phyloP scores from a whole-genome alignment of 2,888 invertebrate genomes.

The Amphimallon solstitiale region DNA sequence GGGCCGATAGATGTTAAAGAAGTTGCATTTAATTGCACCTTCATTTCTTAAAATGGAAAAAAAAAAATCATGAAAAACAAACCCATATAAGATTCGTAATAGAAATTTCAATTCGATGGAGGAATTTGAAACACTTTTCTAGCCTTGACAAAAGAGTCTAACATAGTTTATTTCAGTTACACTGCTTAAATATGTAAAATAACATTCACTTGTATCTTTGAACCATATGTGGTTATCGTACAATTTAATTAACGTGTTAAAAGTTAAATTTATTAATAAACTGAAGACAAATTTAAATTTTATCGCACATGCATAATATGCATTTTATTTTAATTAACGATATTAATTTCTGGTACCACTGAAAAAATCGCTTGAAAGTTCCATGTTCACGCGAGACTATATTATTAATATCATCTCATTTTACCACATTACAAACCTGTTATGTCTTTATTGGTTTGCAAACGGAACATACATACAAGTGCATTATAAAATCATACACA shows the following conservation, averaged over 20 bases:
- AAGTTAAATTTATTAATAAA: slow-evolving; percentile 2
- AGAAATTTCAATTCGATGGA: slow-evolving; percentile 27
- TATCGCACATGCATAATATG: neutral
- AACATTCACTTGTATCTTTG: slow-evolving; percentile 17
- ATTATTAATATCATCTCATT: neutral
- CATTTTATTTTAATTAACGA: neutral
- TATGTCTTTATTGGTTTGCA: neutral
- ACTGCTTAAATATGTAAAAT: neutral
- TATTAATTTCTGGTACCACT: neutral
- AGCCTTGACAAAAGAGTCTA: slow-evolving; percentile 11
- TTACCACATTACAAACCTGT: neutral
- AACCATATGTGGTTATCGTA: neutral
- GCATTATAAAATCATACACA: neutral
- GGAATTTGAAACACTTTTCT: slow-evolving; percentile 10
- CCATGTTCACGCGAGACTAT: neutral
- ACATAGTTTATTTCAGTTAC: slow-evolving; percentile 4
- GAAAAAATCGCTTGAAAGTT: neutral
- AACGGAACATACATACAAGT: neutral
- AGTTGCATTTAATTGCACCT: no score
- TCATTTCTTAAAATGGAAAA: no score
- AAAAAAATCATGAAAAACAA: no score
- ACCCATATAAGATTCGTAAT: neutral
- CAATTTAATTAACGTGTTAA: slow-evolving; percentile 7
- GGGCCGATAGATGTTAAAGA: no score
- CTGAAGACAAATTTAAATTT: neutral